These are phyloP conservation scores for Actenoides hombroni DNA, from an alignment of 2,113 vertebrate species.

Conservation along the genomic window DNA sequence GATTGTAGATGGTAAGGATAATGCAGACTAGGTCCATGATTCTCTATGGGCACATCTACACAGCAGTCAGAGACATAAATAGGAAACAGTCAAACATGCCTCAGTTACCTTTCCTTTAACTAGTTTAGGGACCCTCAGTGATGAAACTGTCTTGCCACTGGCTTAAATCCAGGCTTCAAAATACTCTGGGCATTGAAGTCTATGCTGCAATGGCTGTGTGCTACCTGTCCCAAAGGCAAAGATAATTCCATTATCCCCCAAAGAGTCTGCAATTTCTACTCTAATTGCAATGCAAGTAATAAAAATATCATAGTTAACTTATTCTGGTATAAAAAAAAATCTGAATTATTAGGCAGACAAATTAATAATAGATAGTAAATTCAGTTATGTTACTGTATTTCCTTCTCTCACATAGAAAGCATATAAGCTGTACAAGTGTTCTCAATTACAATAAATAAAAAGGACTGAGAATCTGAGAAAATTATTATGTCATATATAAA, in stretches of 20 bases:
- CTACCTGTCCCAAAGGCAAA: not conserved
- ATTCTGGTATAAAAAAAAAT: not conserved
- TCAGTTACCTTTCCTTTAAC: not conserved
- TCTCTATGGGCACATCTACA: not conserved
- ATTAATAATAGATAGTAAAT: not conserved
- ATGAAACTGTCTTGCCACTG: not conserved
- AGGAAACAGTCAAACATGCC: not conserved
- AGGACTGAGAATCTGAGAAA: not conserved
- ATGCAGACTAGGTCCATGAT: not conserved
- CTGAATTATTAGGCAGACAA: not conserved
- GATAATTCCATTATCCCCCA: not conserved
- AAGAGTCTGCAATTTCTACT: not conserved
- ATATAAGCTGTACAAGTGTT: not conserved
- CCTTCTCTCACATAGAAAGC: not conserved
- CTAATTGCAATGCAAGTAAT: not conserved
- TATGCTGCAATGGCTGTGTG: not conserved
- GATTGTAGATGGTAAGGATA: not conserved
- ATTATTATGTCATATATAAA: not conserved
- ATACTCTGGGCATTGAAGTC: not conserved
- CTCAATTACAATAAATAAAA: not conserved
- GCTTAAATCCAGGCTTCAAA: not conserved
- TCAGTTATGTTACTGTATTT: not conserved
- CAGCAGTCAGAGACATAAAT: not conserved
- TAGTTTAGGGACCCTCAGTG: not conserved
- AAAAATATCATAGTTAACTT: not conserved